A percentile compares a stretch with the other conserved stretches of the same genome.
Conservation (phyloP, 2,113 vertebrate genomes). For the Oenanthe melanoleuca region DNA sequence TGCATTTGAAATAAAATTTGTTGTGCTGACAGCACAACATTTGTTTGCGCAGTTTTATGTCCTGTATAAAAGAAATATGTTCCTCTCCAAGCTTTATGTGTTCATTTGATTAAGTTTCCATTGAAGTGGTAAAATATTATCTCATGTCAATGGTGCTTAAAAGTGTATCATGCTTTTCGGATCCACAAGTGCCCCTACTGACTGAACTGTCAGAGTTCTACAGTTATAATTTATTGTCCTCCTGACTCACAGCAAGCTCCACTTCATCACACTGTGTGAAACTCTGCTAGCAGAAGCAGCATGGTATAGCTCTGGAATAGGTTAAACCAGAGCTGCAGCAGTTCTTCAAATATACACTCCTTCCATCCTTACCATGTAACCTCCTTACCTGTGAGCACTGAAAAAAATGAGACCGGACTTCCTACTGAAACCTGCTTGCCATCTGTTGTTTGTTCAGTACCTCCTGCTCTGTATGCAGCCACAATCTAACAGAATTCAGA, state of each 20-base stretch:
- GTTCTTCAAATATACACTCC: background rate
- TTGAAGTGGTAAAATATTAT: background rate
- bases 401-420: background rate
- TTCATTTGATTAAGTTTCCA: slow-evolving; percentile 7
- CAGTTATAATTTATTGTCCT: background rate
- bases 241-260: background rate
- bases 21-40: background rate
- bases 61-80: background rate
- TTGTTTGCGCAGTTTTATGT: background rate
- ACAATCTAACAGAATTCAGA: background rate
- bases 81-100: background rate
- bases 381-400: slow-evolving; percentile 63
- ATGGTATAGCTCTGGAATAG: background rate
- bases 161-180: slow-evolving; percentile 18
- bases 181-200: background rate
- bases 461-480: background rate
- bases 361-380: background rate
- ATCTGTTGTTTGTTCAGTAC: background rate
- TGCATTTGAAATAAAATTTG: background rate
- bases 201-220: background rate
- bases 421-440: background rate
- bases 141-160: background rate
- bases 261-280: background rate
- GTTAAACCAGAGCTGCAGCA: background rate
- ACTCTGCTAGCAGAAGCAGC: background rate